Percentiles rank a stretch among this genome's conserved stretches.
phyloP scores from a whole-genome alignment of 2,888 invertebrate species.

The Dryobota labecula region DNA sequence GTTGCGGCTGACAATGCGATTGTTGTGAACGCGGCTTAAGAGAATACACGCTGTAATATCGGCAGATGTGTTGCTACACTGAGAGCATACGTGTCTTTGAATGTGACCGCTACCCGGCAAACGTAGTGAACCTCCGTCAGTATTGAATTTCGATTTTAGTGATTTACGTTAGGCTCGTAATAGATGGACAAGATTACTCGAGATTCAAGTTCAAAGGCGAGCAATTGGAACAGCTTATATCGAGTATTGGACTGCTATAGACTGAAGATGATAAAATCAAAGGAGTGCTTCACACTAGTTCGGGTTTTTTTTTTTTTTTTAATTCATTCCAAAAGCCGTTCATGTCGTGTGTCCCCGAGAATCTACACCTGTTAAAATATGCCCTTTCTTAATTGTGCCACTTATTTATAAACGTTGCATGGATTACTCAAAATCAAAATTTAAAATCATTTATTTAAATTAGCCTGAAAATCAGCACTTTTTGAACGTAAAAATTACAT shows the following conservation, averaged over 20 bases:
- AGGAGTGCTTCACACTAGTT: too few species aligned
- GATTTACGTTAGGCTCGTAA: neutral
- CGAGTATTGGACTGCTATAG: neutral
- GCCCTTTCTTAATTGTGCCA: neutral
- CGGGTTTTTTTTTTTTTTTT: too few species aligned
- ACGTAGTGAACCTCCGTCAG: neutral
- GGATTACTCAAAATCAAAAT: neutral
- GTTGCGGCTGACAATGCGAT: neutral
- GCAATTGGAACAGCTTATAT: neutral
- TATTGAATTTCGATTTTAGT: neutral
- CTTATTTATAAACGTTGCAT: neutral
- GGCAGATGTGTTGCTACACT: neutral
- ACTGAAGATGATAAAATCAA: neutral
- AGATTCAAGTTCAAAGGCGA: neutral
- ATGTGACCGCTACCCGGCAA: neutral
- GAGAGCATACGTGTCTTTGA: neutral
- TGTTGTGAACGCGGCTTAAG: neutral
- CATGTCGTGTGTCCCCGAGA: too few species aligned
- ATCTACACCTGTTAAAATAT: neutral
- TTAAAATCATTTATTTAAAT: neutral
- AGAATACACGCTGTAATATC: neutral
- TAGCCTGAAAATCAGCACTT: neutral
- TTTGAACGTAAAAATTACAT: neutral
- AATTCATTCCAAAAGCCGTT: neutral
- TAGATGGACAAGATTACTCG: neutral